Percentiles rank a stretch among this genome's conserved stretches.
phyloP scores from a whole-genome alignment of 2,888 invertebrate genomes.

The Xestoiulus laeticollis region DNA sequence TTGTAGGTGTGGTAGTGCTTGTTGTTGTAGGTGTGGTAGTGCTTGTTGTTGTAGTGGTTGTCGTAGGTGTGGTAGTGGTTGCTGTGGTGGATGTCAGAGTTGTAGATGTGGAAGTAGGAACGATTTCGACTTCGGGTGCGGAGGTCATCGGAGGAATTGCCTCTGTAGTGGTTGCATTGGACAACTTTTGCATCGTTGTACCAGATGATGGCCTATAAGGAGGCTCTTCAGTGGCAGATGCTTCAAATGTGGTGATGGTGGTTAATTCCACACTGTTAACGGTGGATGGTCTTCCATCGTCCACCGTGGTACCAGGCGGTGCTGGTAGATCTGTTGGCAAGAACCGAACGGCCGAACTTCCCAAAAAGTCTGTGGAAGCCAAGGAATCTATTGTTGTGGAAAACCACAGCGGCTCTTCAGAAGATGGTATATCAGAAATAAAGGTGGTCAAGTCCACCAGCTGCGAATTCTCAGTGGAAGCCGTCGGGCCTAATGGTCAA shows the following conservation, averaged over 20 bases:
- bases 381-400: not conserved
- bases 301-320: too few relatives aligned
- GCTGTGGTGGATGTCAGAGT: too few relatives aligned
- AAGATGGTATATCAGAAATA: not conserved
- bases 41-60: slow-evolving; percentile 16
- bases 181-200: not conserved
- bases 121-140: not conserved
- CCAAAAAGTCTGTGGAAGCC: too few relatives aligned
- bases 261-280: not conserved
- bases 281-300: not conserved
- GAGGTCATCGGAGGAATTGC: not conserved
- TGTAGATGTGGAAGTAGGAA: too few relatives aligned
- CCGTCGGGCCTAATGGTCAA: slow-evolving; percentile 9
- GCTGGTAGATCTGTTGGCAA: not conserved
- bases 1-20: too few relatives aligned
- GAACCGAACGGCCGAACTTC: not conserved
- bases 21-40: too few relatives aligned
- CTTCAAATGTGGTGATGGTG: not conserved
- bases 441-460: not conserved
- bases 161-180: slow-evolving; percentile 48
- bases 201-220: not conserved
- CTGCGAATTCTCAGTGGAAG: slow-evolving; percentile 3
- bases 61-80: too few relatives aligned
- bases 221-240: not conserved
- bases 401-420: not conserved